These are phyloP conservation scores for Malurus leucopterus DNA, from an alignment of 2,797 vertebrate species.

Conservation along the genomic window DNA sequence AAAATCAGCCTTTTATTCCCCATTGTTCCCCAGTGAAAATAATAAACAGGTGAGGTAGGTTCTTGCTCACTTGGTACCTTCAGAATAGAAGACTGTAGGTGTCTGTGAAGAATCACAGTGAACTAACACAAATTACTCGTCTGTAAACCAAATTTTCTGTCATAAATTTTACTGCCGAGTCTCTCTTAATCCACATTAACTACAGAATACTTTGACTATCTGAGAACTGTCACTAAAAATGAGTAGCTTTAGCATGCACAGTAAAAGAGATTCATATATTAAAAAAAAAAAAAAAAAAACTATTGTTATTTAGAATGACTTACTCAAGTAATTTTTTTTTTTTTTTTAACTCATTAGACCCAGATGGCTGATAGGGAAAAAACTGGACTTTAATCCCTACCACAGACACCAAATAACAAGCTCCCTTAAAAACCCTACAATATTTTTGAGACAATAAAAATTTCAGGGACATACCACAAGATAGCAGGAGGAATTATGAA, in stretches of 20 bases:
- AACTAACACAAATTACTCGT: neutral
- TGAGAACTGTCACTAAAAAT: neutral
- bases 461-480: neutral
- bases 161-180: neutral
- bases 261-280: neutral
- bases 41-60: neutral
- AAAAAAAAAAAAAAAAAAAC: neutral
- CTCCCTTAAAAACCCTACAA: fast-evolving
- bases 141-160: neutral
- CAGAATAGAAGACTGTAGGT: neutral
- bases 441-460: neutral
- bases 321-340: neutral
- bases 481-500: neutral
- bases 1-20: neutral
- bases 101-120: neutral
- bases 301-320: neutral
- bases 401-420: neutral
- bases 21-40: neutral
- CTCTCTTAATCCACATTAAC: neutral
- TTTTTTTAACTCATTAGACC: neutral
- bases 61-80: neutral
- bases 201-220: neutral
- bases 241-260: neutral
- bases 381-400: neutral
- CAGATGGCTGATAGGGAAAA: neutral